Conservation (phyloP, 1,140 invertebrate species). For the Tribolium castaneum region DNA sequence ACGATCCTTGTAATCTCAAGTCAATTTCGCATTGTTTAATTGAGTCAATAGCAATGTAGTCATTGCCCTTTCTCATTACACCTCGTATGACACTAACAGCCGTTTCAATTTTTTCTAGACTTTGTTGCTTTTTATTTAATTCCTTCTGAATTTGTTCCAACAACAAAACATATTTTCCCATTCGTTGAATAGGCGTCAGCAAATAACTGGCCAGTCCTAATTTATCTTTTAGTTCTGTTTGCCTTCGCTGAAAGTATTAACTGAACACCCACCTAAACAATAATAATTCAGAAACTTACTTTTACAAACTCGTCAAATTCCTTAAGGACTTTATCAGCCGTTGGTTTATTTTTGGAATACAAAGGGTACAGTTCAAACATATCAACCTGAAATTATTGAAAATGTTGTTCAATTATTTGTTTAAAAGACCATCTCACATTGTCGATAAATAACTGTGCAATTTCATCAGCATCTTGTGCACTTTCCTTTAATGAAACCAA, state of each 20-base stretch:
- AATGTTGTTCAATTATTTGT: neutral
- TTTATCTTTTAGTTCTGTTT: constrained; percentile 52
- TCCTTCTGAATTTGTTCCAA: constrained; percentile 56
- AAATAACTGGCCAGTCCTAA: constrained; percentile 56
- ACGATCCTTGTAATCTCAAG: constrained; percentile 53
- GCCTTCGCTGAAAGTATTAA: constrained; percentile 48
- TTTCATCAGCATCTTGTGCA: constrained; percentile 43
- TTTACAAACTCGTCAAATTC: constrained; percentile 50
- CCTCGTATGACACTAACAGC: constrained; percentile 39
- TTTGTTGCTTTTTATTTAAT: constrained; percentile 45
- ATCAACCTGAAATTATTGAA: constrained; percentile 51
- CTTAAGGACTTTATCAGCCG: constrained; percentile 49
- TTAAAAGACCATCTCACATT: constrained; percentile 37
- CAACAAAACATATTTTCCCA: constrained; percentile 57
- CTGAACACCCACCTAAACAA: too few relatives aligned
- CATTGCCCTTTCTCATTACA: constrained; percentile 53
- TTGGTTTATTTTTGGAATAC: constrained; percentile 57
- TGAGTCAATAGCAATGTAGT: constrained; percentile 57
- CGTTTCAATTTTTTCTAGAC: constrained; percentile 38
- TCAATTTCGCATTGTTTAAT: constrained; percentile 52
- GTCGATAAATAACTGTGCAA: constrained; percentile 52
- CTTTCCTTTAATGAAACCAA: constrained; percentile 44
- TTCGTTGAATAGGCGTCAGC: constrained; percentile 57
- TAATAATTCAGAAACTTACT: constrained; percentile 45
- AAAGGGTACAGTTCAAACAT: constrained; percentile 57